Base-by-base conservation (phyloP, 2,113 vertebrate species). In the Cyanoramphus novaezelandiae region DNA sequence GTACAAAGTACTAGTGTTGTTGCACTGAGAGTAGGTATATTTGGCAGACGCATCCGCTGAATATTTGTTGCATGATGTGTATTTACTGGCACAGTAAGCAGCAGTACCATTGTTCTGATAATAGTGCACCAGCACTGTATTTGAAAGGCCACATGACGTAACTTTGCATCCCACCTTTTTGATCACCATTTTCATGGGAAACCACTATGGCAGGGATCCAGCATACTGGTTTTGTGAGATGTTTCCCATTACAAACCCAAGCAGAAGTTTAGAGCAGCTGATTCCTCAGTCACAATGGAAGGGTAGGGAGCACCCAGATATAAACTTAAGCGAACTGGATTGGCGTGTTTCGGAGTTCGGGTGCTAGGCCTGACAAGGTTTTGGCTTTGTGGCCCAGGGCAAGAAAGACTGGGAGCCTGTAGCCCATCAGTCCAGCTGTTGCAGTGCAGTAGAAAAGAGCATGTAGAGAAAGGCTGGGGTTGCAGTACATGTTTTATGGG, bases 241-340 rank as follows among this genome's bases (percentile, higher is more conserved):
- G 18, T 33, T 84, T 60, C 50, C 50, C 9, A 3, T n/a, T 39
- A 43, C 16, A 55, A 60, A 12, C 23, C 35, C 3, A 1, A 31
- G 17, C 3, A 18, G 46, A 84, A 11, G 3, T 64, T 84, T 49
- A 43, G 31, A 76, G 65, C 53, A 79, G 35, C 16, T 35, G 23
- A 17, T 69, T 64, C 15, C 57, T 71, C 17, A 19, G 29, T 44
- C 18, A 64, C 50, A 69, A 37, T 14, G 72, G 47, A 85, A 37
- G 23, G 24, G 29, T 24, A 31, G 11, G 11, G 57, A 25, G 17
- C 6, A 83, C 11, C 6, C 20, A 47, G 10, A 17, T 8, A 10
- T 0, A 57, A 49, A 52, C 7, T 35, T 43, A 7, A 77, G 14
- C 2, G 3, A 71, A 17, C 16, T 39, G 29, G 10, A 28, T 2